A percentile compares a stretch with the other conserved stretches of the same genome.
Conservation (phyloP, 2,888 invertebrate species). For the Lymantria monacha region DNA sequence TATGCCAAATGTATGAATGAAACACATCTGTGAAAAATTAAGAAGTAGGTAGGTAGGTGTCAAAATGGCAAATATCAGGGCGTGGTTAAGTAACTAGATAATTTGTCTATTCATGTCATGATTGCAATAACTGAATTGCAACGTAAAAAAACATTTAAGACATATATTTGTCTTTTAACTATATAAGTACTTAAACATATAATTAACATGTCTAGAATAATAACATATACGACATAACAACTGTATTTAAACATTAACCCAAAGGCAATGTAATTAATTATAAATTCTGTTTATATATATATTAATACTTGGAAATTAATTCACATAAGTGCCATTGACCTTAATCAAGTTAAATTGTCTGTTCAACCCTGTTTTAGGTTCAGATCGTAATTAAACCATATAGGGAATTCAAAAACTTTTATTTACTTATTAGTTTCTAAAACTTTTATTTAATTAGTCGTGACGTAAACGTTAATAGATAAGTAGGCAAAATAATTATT, state of each 20-base stretch:
- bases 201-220: neutral
- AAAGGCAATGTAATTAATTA: neutral
- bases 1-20: too few relatives aligned
- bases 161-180: too few relatives aligned
- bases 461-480: constrained; percentile 11
- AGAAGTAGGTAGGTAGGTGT: too few relatives aligned
- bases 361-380: constrained; percentile 19
- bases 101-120: too few relatives aligned
- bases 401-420: constrained; percentile 33
- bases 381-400: constrained; percentile 35
- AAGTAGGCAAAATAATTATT: too few relatives aligned
- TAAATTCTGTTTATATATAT: neutral
- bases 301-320: constrained; percentile 8
- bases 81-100: too few relatives aligned
- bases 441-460: constrained; percentile 35
- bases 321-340: constrained; percentile 42
- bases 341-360: constrained; percentile 38
- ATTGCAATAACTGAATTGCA: too few relatives aligned
- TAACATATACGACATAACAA: neutral
- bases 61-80: too few relatives aligned
- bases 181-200: too few relatives aligned
- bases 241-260: neutral
- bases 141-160: too few relatives aligned
- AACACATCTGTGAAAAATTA: too few relatives aligned
- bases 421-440: too few relatives aligned